These are phyloP conservation scores for Cisticola juncidis DNA, from an alignment of 2,113 vertebrate species.

Conservation along the genomic window DNA sequence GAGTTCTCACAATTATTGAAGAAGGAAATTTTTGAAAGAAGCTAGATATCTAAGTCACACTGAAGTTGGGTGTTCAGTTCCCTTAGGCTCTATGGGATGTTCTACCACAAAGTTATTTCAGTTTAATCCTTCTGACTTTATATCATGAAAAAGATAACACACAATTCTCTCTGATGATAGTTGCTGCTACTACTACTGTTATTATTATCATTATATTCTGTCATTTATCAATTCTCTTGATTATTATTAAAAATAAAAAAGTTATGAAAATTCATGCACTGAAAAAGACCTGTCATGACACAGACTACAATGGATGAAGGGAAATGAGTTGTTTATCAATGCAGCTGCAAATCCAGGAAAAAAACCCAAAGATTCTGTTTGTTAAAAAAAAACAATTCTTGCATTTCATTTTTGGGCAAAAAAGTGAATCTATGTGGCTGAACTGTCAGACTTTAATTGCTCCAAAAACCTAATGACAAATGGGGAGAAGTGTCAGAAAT, in stretches of 20 bases:
- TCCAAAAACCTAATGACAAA: constrained; percentile 18
- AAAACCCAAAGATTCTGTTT: neutral
- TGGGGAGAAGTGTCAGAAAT: neutral
- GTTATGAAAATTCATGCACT: neutral
- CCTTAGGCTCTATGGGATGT: neutral
- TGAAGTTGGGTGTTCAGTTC: neutral
- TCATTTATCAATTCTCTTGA: neutral
- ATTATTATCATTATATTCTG: neutral
- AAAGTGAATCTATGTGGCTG: neutral
- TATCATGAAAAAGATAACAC: neutral
- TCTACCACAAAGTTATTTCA: neutral
- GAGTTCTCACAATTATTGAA: neutral
- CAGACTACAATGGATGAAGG: neutral
- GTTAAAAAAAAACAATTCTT: neutral
- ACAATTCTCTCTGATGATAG: neutral
- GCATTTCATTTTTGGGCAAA: neutral
- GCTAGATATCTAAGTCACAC: neutral
- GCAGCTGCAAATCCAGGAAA: neutral
- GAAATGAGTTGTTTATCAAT: neutral
- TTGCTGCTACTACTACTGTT: neutral
- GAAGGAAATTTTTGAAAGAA: neutral
- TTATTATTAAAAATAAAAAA: neutral
- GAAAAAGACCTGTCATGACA: neutral
- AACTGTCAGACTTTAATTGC: constrained; percentile 30
- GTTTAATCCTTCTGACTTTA: neutral